Base-by-base conservation (phyloP, 2,888 invertebrate species). In the Melinopterus prodromus region DNA sequence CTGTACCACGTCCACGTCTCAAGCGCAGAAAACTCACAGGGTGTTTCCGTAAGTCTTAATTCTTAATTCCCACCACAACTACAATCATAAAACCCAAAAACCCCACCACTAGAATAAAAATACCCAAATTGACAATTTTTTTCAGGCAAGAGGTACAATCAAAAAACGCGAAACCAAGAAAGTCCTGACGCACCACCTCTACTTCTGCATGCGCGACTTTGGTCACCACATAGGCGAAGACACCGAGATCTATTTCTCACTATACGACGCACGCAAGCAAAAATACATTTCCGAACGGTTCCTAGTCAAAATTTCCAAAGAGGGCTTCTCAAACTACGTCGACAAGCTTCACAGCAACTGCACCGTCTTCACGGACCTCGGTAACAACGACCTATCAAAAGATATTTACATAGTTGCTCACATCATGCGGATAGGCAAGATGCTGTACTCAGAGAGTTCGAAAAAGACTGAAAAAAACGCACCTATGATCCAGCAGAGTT, bases 351-450 rank as follows among this genome's bases (percentile, higher is more conserved):
- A 96, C 88, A 95, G 95, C 86, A 96, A 96, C 88, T 96, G 96
- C 88, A 97, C 97, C 26, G 93, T 98, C 80, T 98, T 98, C 88
- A 96, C 97, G 79, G 95, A 96, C 86, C 91, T 97, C 86, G 97
- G 97, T 77, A 94, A 93, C 83, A 93, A 95, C 71, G 98, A 98
- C 89, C 91, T 97, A 78, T 93, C 93, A 79, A 93, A 95, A 81
- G 97, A 98, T 86, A 91, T 98, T 35, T 97, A 95, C 91, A 91
- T 98, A 83, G 95, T 98, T 53, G 96, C 96, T 82, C 97, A 97
- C 89, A 96, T 98, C 75, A 95, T 97, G 90, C 92, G 98, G 77
- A 94, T 97, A 78, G 98, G 98, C 1, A 92, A 95, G 86, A 96
- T 97, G 92, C 92, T 96, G 15, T 93, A 93, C 82, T 90, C 90